Conservation (phyloP, 2,888 invertebrate species). For the Dynastes hyllus region DNA sequence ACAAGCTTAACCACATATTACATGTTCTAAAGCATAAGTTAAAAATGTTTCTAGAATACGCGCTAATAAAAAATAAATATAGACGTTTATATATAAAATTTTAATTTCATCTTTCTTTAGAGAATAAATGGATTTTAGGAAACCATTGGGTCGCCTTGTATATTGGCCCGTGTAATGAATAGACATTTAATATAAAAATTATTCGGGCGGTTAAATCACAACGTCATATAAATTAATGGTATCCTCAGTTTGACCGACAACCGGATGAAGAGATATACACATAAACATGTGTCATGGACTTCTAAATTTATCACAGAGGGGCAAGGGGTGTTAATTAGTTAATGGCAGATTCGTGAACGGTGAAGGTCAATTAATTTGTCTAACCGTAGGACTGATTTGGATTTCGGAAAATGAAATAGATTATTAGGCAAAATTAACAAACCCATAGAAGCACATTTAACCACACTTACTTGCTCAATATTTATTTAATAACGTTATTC, state of each 20-base stretch:
- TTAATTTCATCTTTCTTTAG: no score
- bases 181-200: conserved; percentile 37
- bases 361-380: conserved; percentile 35
- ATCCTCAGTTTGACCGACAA: conserved; percentile 37
- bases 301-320: conserved; percentile 32
- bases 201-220: background rate
- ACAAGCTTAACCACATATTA: no score
- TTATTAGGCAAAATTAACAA: conserved; percentile 10
- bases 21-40: no score
- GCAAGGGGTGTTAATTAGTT: conserved; percentile 43
- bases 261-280: conserved; percentile 38
- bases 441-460: conserved; percentile 12
- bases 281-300: conserved; percentile 35
- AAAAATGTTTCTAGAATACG: no score
- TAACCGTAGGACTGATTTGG: conserved; percentile 17
- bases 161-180: conserved; percentile 10
- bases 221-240: conserved; percentile 33
- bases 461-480: background rate
- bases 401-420: conserved; percentile 17
- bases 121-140: no score
- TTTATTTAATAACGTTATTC: conserved; percentile 10
- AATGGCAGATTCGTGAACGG: conserved; percentile 34
- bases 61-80: no score
- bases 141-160: no score
- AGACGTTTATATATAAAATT: no score